Conservation (phyloP, 35 echinoderm and acorn worm genomes). For the Holothuria glaberrima region DNA sequence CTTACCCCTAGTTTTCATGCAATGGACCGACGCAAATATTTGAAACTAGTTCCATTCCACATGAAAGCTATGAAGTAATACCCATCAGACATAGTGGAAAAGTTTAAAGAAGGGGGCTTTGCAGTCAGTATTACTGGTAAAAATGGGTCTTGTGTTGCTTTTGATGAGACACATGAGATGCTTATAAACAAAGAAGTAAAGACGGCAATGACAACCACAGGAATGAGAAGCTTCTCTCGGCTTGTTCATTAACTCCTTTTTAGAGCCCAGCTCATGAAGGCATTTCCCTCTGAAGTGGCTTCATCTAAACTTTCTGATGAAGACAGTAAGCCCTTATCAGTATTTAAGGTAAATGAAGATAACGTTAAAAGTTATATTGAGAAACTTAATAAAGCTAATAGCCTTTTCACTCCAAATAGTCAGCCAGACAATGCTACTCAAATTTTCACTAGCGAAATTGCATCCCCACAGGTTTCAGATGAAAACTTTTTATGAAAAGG, state of each 20-base stretch:
- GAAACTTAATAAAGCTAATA: not conserved
- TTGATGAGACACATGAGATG: slow-evolving; percentile 49
- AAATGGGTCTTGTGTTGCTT: slow-evolving; percentile 16
- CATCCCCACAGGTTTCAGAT: not conserved
- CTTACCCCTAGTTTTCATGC: not conserved
- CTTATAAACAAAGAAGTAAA: slow-evolving; percentile 52
- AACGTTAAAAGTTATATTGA: slow-evolving; percentile 17
- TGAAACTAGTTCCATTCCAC: not conserved
- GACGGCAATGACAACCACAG: slow-evolving; percentile 49
- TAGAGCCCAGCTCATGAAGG: slow-evolving; percentile 3
- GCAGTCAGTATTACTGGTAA: slow-evolving; percentile 30
- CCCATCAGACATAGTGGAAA: not conserved
- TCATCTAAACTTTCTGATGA: not conserved
- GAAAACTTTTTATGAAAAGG: slow-evolving; percentile 39
- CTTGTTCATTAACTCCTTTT: slow-evolving; percentile 53
- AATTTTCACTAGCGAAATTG: slow-evolving; percentile 26
- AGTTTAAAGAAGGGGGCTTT: not conserved
- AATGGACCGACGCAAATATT: not conserved
- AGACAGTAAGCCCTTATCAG: not conserved
- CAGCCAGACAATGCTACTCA: slow-evolving; percentile 5
- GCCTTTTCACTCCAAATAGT: not conserved
- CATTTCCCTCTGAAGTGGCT: not conserved
- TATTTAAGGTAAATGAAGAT: not conserved
- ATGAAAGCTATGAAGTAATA: not conserved
- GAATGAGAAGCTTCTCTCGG: slow-evolving; percentile 40